A percentile compares a stretch with the other conserved stretches of the same genome.
These are phyloP conservation scores for Onthophagus sagittarius DNA, from an alignment of 2,888 invertebrate species.

Conservation along the genomic window DNA sequence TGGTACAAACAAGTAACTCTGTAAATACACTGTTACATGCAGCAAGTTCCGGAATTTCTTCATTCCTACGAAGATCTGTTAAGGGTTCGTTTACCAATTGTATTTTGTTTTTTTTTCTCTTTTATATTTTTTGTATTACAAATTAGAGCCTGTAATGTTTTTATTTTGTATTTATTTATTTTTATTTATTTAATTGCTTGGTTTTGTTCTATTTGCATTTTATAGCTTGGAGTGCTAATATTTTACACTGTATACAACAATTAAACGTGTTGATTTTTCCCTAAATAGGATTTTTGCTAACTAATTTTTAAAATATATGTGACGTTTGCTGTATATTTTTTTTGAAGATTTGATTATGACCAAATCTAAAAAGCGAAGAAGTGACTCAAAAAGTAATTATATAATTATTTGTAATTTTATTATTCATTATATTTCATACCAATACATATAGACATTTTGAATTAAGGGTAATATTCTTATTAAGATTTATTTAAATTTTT, in stretches of 20 bases:
- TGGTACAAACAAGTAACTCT: slow-evolving; percentile 18
- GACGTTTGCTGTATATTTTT: slow-evolving; percentile 20
- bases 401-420: background rate
- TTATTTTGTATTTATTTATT: slow-evolving; percentile 30
- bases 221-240: slow-evolving; percentile 52
- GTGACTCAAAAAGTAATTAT: background rate
- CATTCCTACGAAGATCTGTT: slow-evolving; percentile 45
- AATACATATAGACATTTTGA: too few species aligned
- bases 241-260: slow-evolving; percentile 29
- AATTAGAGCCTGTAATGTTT: slow-evolving; percentile 21
- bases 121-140: slow-evolving; percentile 20
- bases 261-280: slow-evolving; percentile 26
- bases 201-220: slow-evolving; percentile 35
- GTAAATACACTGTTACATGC: slow-evolving; percentile 42
- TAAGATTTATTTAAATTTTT: too few species aligned
- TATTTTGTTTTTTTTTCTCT: slow-evolving; percentile 23
- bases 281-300: slow-evolving; percentile 23
- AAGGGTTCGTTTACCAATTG: slow-evolving; percentile 44
- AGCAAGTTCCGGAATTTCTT: slow-evolving; percentile 47
- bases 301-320: background rate
- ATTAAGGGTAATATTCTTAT: too few species aligned
- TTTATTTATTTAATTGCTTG: slow-evolving; percentile 31
- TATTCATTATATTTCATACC: too few species aligned
- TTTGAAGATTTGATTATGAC: slow-evolving; percentile 3
- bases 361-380: background rate